Percentiles rank a stretch among this genome's conserved stretches.
Evolutionary conservation across 1,140 invertebrate species (phyloP).

Genomic region (Leptinotarsa defecta): DNA sequence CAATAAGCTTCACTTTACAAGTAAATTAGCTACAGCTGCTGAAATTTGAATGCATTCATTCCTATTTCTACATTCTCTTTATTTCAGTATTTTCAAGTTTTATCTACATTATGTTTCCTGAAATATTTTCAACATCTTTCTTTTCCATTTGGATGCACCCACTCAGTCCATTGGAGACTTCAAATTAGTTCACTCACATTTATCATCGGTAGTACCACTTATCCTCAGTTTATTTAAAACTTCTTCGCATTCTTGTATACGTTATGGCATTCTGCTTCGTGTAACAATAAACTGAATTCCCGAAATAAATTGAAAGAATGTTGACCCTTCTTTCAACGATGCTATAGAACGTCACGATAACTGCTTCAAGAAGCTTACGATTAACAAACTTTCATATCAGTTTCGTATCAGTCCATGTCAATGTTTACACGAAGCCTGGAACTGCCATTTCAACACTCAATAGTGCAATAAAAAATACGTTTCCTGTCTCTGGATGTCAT

Average conservation of each 20-base stretch:
- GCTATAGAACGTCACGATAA: neutral
- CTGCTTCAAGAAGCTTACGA: neutral
- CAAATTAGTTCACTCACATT: no score
- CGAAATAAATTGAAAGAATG: neutral
- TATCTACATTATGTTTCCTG: no score
- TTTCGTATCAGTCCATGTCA: neutral
- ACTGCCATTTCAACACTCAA: slow-evolving; percentile 12
- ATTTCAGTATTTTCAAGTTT: no score
- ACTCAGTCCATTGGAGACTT: no score
- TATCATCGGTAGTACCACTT: no score
- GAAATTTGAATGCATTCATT: no score
- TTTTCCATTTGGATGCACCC: no score
- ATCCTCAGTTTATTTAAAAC: no score
- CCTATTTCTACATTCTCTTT: no score
- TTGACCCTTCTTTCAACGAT: neutral
- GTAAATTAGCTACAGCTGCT: no score
- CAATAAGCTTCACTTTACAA: no score
- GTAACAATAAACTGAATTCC: neutral
- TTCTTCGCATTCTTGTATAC: neutral
- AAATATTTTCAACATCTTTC: no score
- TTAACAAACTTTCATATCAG: neutral
- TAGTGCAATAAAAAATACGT: slow-evolving; percentile 18
- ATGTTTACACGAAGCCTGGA: neutral
- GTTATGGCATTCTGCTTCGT: neutral
- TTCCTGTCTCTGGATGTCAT: slow-evolving; percentile 19